Evolutionary conservation across 2,888 invertebrate genomes (phyloP), one percentile per base, ranked within the genome.

Genomic region (Xestia ashworthii): DNA sequence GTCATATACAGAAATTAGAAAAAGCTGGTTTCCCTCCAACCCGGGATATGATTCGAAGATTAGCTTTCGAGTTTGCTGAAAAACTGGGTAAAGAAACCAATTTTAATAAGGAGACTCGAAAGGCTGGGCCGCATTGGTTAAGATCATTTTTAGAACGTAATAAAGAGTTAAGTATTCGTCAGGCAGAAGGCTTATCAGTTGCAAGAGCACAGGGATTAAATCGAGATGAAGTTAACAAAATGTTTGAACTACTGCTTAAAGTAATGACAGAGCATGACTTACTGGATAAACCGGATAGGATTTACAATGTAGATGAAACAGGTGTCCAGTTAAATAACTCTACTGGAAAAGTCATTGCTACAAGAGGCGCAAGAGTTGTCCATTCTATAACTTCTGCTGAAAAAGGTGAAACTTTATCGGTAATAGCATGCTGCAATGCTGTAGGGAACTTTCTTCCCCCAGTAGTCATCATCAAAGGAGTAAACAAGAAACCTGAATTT

Each of bases 271-370:
- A 90, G 78, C 82, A 90, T 83, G 82, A 90, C 80, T 85, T 90
- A 44, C 38, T 88, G 65, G 83, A 86, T 74, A 89, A 90, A 78
- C 91, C 88, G 69, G 74, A 72, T 67, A 25, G 67, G 16, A 90
- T 94, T 46, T 94, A 84, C 76, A 94, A 94, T 86, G 81, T 91
- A 50, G 92, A 93, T 79, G 92, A 94, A 82, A 91, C 90, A 58
- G 92, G 92, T 0, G 74, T 93, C 12, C 92, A 92, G 64, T 85
- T 92, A 16, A 94, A 93, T 58, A 92, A 93, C 79, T 90, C 87
- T 69, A 90, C 93, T 65, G 88, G 89, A 19, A 89, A 91, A 82
- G 91, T 95, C 53, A 48, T 94, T 50, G 92, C 91, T 22, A 83
- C 78, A 48, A 93, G 90, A 84, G 93, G 92, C 12, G 46, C 83